Conservation (phyloP, 30 jellyfish, hydroid and myxozoan species). For the Catostylus mosaicus region DNA sequence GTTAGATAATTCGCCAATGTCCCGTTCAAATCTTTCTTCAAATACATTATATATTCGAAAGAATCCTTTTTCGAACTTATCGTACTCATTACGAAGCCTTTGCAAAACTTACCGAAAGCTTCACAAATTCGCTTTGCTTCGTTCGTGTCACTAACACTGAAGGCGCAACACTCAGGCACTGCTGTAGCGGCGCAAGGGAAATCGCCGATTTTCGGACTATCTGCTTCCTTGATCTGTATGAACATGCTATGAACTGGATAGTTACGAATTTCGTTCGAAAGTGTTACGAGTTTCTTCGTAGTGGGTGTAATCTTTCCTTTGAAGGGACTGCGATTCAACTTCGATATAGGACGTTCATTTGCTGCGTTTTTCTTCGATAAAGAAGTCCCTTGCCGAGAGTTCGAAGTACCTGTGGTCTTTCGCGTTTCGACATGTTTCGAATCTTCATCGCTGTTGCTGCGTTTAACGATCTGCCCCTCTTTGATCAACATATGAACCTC, state of each 20-base stretch:
- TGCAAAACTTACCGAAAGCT: conserved; percentile 70
- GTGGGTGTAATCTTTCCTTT: neutral
- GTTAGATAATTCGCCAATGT: conserved; percentile 72
- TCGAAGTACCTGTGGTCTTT: neutral
- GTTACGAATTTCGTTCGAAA: conserved; percentile 52
- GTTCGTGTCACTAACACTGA: conserved; percentile 61
- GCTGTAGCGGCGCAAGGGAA: conserved; percentile 73
- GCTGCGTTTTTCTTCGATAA: neutral
- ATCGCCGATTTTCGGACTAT: conserved; percentile 81
- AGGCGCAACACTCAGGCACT: conserved; percentile 84
- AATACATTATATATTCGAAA: conserved; percentile 66
- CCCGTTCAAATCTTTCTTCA: conserved; percentile 62
- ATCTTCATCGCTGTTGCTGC: conserved; percentile 4
- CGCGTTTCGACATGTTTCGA: neutral
- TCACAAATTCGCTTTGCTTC: conserved; percentile 85
- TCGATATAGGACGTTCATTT: neutral
- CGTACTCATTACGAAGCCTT: conserved; percentile 86
- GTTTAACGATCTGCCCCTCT: conserved; percentile 38
- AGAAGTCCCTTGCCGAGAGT: neutral
- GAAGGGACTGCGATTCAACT: neutral
- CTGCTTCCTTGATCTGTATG: conserved; percentile 88
- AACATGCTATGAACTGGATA: conserved; percentile 57
- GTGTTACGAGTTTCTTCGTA: conserved; percentile 25
- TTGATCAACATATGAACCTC: conserved; percentile 21
- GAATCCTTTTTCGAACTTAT: conserved; percentile 50